Evolutionary conservation across 2,113 vertebrate species (phyloP), one percentile per base, ranked within the genome.

Genomic region (Brachionichthys hirsutus): DNA sequence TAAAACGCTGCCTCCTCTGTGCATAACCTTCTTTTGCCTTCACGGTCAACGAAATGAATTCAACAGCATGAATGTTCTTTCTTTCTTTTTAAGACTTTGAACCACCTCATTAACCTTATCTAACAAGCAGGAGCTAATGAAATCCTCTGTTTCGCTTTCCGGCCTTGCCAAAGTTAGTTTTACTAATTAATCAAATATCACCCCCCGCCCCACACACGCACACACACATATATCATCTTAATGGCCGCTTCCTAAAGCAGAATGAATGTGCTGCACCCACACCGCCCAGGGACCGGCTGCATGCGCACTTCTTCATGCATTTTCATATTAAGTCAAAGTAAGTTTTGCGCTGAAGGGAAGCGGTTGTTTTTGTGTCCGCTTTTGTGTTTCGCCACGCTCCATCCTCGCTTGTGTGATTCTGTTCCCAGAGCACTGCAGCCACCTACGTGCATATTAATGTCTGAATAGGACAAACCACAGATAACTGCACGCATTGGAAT

Each of bases 171-270:
- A 81, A 83, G 77, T 87, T 79, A 85, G 75, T 82, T 78, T 79
- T 68, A 67, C 71, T 85, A 89, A 90, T 89, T 83, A 87, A 87
- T 82, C 80, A 78, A 81, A 82, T 67, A 87, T 77, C 70, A 80
- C n/a, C 46, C 24, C 62, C 40, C 24, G 24, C 4, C 24, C 8
- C 24, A 4, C 24, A 30, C 24, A 2, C 8, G 4, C 24, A 30
- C 24, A 30, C 2, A n/a, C n/a, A n/a, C n/a, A n/a, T n/a, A n/a
- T 62, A 73, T 82, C 72, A 61, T 84, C 52, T 62, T 75, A 77
- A 85, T 83, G 80, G 70, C 48, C 70, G 24, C 24, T 8, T 30
- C 8, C 5, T 30, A 30, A 4, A 30, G 24, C 24, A 30, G 43
- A 69, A 79, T 54, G 63, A 77, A 83, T 58, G 70, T 72, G 59